phyloP scores from a whole-genome alignment of 2,797 vertebrate genomes.

The Rhinatrema bivittatum region DNA sequence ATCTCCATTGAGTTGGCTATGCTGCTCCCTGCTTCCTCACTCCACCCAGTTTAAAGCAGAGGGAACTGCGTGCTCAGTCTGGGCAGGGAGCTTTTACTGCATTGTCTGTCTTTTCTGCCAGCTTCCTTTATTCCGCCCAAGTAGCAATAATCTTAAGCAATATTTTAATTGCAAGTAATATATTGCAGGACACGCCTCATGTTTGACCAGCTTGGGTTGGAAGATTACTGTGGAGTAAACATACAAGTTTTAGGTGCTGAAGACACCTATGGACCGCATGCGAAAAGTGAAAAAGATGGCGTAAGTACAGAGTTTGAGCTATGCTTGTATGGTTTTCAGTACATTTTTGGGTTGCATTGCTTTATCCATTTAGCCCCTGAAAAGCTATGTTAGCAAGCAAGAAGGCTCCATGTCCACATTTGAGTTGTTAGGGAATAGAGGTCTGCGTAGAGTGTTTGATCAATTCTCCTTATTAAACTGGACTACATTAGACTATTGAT shows the following conservation, averaged over 20 bases:
- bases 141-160: too few species aligned
- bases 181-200: constrained; percentile 64
- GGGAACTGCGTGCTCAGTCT: too few species aligned
- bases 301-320: constrained; percentile 49
- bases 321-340: constrained; percentile 25
- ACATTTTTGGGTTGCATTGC: constrained; percentile 16
- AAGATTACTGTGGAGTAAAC: constrained; percentile 72
- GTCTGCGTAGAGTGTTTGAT: neutral
- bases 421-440: constrained; percentile 9
- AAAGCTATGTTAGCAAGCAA: constrained; percentile 23
- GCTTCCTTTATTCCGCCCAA: too few species aligned
- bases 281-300: constrained; percentile 39
- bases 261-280: constrained; percentile 71
- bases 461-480: too few species aligned
- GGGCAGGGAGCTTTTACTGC: too few species aligned
- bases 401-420: constrained; percentile 6
- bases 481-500: too few species aligned
- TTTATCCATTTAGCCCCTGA: constrained; percentile 27
- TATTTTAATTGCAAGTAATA: too few species aligned
- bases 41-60: too few species aligned
- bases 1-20: too few species aligned
- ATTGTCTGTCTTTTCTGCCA: too few species aligned
- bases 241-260: constrained; percentile 77
- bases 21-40: too few species aligned
- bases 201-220: constrained; percentile 64